Conservation (phyloP, 1,140 invertebrate genomes). For the Trachymyrmex septentrionalis region DNA sequence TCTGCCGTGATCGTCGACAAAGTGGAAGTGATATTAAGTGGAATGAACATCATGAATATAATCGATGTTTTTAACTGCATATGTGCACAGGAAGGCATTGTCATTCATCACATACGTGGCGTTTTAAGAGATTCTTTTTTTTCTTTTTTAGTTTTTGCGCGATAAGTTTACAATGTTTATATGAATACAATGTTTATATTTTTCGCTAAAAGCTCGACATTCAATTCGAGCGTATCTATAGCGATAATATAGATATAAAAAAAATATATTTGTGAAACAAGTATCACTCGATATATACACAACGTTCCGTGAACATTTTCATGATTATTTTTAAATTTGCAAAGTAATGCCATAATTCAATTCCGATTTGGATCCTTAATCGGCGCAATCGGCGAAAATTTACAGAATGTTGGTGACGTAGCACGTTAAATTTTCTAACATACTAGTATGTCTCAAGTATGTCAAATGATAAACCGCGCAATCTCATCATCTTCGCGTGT, state of each 20-base stretch:
- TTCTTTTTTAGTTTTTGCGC: background rate
- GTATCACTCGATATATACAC: too few relatives aligned
- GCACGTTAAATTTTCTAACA: background rate
- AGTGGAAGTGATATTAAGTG: conserved; percentile 54
- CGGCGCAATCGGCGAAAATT: background rate
- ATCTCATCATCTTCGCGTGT: conserved; percentile 36
- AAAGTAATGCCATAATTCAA: background rate
- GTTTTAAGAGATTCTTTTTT: conserved; percentile 2
- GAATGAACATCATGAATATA: conserved; percentile 63
- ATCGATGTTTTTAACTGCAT: conserved; percentile 40
- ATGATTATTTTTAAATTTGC: conserved; percentile 24
- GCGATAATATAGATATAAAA: background rate
- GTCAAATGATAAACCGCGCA: conserved; percentile 22
- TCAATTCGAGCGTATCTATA: background rate
- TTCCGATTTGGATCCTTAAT: background rate
- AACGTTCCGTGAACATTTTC: conserved; percentile 11
- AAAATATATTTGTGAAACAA: too few relatives aligned
- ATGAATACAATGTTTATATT: background rate
- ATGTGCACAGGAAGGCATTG: conserved; percentile 1
- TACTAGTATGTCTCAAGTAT: conserved; percentile 29
- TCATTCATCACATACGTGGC: background rate
- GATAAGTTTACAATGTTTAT: background rate
- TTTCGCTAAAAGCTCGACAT: background rate
- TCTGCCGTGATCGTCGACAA: conserved; percentile 38
- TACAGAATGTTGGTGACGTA: background rate